These are phyloP conservation scores for Cryptoleucopteryx plumbea DNA, from an alignment of 2,113 vertebrate genomes.

Conservation along the genomic window DNA sequence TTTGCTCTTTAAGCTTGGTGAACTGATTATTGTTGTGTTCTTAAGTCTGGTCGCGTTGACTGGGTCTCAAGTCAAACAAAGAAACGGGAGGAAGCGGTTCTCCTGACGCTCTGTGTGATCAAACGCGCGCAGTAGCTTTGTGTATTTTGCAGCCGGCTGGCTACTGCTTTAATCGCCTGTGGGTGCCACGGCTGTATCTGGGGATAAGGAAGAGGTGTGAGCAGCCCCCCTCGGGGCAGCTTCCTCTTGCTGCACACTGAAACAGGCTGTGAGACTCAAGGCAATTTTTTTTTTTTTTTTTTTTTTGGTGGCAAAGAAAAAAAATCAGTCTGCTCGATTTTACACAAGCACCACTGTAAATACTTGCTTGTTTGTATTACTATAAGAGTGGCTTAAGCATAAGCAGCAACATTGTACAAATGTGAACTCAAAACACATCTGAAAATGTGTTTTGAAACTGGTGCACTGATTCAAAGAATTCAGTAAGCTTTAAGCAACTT, in stretches of 20 bases:
- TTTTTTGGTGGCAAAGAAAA: background rate
- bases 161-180: conserved; percentile 17
- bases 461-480: conserved; percentile 65
- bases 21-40: conserved; percentile 4
- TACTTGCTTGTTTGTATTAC: conserved; percentile 66
- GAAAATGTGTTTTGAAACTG: conserved; percentile 28
- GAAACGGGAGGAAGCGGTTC: background rate
- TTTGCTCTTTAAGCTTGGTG: conserved; percentile 5
- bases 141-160: background rate
- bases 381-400: conserved; percentile 38
- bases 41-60: background rate
- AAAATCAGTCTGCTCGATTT: conserved; percentile 31
- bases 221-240: background rate
- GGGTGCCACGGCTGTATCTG: conserved; percentile 35
- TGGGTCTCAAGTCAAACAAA: background rate
- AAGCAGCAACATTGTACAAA: conserved; percentile 29
- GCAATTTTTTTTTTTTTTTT: background rate
- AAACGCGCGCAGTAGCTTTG: background rate
- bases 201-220: conserved; percentile 46
- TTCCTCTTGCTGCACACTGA: conserved; percentile 55
- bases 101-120: background rate
- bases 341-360: conserved; percentile 72
- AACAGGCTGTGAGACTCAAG: conserved; percentile 41
- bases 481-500: conserved; percentile 70
- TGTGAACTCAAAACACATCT: background rate